Evolutionary conservation across 2,888 invertebrate species (phyloP).

Genomic region (Oxyteleia sp.): DNA sequence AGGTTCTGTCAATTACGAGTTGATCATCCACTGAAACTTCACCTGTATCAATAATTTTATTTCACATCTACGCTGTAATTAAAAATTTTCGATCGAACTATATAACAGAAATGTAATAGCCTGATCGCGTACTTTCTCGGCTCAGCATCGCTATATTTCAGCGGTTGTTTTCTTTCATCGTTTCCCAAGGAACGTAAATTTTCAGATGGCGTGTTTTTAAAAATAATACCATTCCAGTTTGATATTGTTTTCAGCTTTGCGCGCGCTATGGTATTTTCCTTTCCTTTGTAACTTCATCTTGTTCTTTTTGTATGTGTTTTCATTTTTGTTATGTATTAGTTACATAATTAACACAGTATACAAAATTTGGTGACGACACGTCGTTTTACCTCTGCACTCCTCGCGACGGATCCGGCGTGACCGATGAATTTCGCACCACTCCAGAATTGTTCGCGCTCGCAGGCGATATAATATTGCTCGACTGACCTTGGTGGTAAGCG

Average conservation of each 20-base stretch:
- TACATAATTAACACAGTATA: constrained; percentile 11
- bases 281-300: too few relatives aligned
- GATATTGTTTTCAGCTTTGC: not conserved
- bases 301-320: too few relatives aligned
- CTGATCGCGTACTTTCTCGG: too few relatives aligned
- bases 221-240: constrained; percentile 38
- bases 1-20: too few relatives aligned
- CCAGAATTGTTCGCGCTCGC: constrained; percentile 84
- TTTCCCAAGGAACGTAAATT: constrained; percentile 28
- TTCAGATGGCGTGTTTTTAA: constrained; percentile 34
- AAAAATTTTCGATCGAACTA: too few relatives aligned
- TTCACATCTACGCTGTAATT: too few relatives aligned
- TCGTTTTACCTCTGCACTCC: constrained; percentile 71
- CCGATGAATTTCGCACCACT: constrained; percentile 86
- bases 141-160: too few relatives aligned
- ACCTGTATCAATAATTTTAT: too few relatives aligned
- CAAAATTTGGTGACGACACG: constrained; percentile 6
- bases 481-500: constrained; percentile 85
- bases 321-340: constrained; percentile 4
- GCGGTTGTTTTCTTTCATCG: too few relatives aligned
- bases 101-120: too few relatives aligned
- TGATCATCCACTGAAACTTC: too few relatives aligned
- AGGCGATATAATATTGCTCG: constrained; percentile 84
- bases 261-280: not conserved
- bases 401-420: constrained; percentile 74